Conservation (phyloP, 1,140 invertebrate genomes). For the Nixonia krombeini region DNA sequence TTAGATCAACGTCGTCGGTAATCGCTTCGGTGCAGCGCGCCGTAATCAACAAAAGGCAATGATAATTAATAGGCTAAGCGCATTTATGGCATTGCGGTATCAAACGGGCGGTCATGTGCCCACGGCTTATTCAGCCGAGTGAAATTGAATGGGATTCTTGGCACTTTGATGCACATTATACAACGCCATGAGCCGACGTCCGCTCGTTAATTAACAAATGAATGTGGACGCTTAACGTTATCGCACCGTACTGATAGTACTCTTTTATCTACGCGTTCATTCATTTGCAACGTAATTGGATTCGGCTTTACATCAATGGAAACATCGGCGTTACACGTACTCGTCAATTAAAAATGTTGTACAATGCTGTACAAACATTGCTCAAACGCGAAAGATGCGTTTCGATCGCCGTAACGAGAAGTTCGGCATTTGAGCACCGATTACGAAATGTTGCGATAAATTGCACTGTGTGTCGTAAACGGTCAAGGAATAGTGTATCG, state of each 20-base stretch:
- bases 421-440: no score
- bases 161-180: conserved; percentile 36
- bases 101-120: conserved; percentile 33
- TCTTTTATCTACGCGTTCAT: not conserved
- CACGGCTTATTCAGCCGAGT: conserved; percentile 47
- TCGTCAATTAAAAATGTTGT: not conserved
- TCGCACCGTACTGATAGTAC: not conserved
- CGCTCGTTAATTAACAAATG: conserved; percentile 49
- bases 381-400: no score
- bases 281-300: not conserved
- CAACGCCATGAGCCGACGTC: conserved; percentile 13
- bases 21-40: conserved; percentile 23
- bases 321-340: not conserved
- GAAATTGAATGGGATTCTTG: conserved; percentile 53
- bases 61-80: conserved; percentile 45
- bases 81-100: conserved; percentile 39
- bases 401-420: no score
- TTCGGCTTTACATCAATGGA: not conserved
- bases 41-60: conserved; percentile 50
- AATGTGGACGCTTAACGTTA: conserved; percentile 36
- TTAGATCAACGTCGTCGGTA: conserved; percentile 31
- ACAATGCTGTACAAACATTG: no score
- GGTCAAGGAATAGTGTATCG: no score
- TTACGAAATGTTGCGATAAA: no score
- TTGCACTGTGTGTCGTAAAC: no score